Conservation (phyloP, 1,140 invertebrate genomes). For the Papilio machaon region DNA sequence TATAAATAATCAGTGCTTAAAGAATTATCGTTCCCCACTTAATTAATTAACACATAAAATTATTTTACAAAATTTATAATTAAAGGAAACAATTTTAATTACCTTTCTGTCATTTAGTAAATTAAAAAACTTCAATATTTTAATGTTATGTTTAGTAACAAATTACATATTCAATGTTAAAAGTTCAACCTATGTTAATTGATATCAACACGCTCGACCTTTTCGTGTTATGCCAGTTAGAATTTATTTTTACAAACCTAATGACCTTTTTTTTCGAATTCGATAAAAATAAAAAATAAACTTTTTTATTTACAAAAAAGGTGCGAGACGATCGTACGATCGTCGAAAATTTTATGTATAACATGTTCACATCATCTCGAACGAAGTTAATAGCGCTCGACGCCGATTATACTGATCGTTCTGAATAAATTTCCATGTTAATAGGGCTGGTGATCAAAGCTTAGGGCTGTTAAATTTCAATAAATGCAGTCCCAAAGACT, state of each 20-base stretch:
- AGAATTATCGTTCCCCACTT: too few species aligned
- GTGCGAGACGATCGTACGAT: slow-evolving; percentile 39
- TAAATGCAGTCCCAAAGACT: neutral
- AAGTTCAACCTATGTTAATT: slow-evolving; percentile 47
- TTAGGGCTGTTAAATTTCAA: slow-evolving; percentile 45
- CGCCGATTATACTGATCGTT: slow-evolving; percentile 74
- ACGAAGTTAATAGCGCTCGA: slow-evolving; percentile 75
- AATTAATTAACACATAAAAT: neutral
- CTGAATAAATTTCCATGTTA: slow-evolving; percentile 79
- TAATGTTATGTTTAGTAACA: neutral
- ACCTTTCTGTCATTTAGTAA: neutral
- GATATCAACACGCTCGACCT: slow-evolving; percentile 42
- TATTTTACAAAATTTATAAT: neutral
- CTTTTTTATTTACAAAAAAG: slow-evolving; percentile 38
- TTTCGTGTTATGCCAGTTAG: neutral
- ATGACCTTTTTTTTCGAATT: slow-evolving; percentile 21
- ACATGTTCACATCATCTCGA: slow-evolving; percentile 64
- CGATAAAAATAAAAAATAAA: neutral
- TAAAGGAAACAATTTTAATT: neutral
- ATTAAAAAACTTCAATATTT: neutral
- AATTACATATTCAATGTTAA: slow-evolving; percentile 36
- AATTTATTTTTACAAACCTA: neutral
- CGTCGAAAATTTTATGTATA: slow-evolving; percentile 62
- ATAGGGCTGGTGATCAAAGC: slow-evolving; percentile 71
- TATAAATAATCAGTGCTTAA: neutral